Conservation (phyloP, 1,140 invertebrate species). For the Centruroides sculpturatus region DNA sequence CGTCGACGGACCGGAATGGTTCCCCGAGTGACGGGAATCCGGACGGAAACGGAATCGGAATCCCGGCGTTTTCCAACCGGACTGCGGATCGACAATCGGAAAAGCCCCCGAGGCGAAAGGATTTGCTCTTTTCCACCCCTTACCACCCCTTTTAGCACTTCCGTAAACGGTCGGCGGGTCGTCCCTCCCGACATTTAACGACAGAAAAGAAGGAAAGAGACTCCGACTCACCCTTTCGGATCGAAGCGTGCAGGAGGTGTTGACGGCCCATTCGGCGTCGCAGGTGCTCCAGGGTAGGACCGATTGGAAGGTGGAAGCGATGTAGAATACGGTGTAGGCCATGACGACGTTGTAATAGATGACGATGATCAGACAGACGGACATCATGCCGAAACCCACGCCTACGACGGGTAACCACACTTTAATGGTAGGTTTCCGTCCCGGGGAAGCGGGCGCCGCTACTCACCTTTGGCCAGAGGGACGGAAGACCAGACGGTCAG, state of each 20-base stretch:
- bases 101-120: no score
- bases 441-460: no score
- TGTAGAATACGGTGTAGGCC: constrained; percentile 57
- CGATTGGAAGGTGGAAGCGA: constrained; percentile 39
- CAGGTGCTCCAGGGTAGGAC: constrained; percentile 33
- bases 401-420: constrained; percentile 37
- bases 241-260: constrained; percentile 27
- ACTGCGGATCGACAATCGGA: no score
- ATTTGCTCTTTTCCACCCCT: no score
- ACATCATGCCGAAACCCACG: constrained; percentile 60
- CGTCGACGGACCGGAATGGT: no score
- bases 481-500: constrained; percentile 33
- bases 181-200: no score
- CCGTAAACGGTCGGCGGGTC: no score
- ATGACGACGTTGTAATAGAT: constrained; percentile 72
- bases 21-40: no score
- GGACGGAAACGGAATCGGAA: no score
- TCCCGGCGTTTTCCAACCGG: no score
- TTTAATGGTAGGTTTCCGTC: background rate
- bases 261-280: constrained; percentile 40
- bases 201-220: no score
- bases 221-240: constrained; percentile 3
- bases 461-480: constrained; percentile 30
- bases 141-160: no score
- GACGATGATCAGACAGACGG: constrained; percentile 45